phyloP scores from a whole-genome alignment of 2,797 vertebrate genomes.

The Anabacerthia variegaticeps region DNA sequence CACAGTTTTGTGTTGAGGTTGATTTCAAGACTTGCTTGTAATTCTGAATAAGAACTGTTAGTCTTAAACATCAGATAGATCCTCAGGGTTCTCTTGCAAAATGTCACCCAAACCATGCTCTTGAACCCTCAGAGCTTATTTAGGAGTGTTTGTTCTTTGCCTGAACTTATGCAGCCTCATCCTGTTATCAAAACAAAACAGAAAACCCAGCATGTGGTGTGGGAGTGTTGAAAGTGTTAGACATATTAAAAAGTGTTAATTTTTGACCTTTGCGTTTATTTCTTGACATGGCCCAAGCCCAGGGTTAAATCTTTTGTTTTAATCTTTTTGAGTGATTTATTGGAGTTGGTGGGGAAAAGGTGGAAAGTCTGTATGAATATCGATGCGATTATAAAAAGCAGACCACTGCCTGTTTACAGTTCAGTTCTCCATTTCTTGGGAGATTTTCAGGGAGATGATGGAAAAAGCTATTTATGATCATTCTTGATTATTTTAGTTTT shows the following conservation, averaged over 20 bases:
- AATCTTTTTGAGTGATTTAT: not conserved
- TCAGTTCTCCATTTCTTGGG: not conserved
- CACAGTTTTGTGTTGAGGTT: not conserved
- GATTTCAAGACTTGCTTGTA: not conserved
- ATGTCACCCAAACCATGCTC: not conserved
- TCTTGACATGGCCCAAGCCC: not conserved
- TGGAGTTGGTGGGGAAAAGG: not conserved
- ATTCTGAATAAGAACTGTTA: not conserved
- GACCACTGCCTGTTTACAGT: not conserved
- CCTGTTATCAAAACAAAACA: not conserved
- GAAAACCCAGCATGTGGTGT: rapidly evolving
- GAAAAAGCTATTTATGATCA: not conserved
- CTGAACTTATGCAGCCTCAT: not conserved
- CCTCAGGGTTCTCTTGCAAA: not conserved
- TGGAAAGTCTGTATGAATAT: not conserved
- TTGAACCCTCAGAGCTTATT: not conserved
- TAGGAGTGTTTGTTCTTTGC: not conserved
- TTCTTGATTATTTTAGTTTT: not conserved
- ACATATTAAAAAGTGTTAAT: not conserved
- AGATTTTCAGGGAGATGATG: not conserved
- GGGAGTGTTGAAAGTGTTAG: not conserved
- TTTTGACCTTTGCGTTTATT: not conserved
- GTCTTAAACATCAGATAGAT: not conserved
- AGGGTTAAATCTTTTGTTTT: not conserved
- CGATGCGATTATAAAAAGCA: not conserved